A percentile compares a stretch with the other conserved stretches of the same genome.
These are phyloP conservation scores for Melanerpes formicivorus DNA, from an alignment of 2,113 vertebrate genomes.

Conservation along the genomic window DNA sequence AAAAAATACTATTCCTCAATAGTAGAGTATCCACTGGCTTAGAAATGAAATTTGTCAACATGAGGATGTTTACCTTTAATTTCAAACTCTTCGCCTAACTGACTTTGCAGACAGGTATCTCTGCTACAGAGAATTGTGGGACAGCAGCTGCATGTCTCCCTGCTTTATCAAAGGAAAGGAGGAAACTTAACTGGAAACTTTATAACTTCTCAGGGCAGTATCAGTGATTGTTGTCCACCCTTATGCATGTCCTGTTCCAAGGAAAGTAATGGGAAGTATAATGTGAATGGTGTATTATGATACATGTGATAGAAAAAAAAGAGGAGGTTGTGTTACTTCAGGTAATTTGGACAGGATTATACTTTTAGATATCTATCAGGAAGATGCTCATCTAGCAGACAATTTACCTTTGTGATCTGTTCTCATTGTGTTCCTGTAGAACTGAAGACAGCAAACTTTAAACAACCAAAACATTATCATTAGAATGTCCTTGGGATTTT, in stretches of 20 bases:
- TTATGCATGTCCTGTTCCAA: constrained; percentile 33
- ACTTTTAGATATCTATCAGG: background rate
- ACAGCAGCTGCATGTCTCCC: constrained; percentile 22
- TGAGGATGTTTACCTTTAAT: constrained; percentile 43
- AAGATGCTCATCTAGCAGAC: background rate
- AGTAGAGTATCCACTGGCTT: background rate
- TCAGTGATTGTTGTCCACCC: constrained; percentile 15
- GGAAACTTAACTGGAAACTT: constrained; percentile 13
- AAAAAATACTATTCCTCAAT: constrained; percentile 10
- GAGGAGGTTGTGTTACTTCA: constrained; percentile 8
- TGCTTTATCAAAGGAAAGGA: constrained; percentile 19
- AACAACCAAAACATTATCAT: background rate
- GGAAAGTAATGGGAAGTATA: constrained; percentile 10
- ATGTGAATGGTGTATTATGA: background rate
- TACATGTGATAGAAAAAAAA: background rate
- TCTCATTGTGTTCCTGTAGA: background rate
- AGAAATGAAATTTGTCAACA: constrained; percentile 55
- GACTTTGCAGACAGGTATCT: constrained; percentile 35
- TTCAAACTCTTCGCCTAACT: constrained; percentile 42
- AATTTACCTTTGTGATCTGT: constrained; percentile 8
- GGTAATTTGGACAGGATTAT: constrained; percentile 15
- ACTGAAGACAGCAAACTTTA: background rate
- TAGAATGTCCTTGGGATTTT: background rate
- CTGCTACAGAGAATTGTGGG: constrained; percentile 16
- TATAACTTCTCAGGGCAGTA: background rate